Evolutionary conservation across 2,888 invertebrate species (phyloP).

Genomic region (Parapristionchus giblindavisi): DNA sequence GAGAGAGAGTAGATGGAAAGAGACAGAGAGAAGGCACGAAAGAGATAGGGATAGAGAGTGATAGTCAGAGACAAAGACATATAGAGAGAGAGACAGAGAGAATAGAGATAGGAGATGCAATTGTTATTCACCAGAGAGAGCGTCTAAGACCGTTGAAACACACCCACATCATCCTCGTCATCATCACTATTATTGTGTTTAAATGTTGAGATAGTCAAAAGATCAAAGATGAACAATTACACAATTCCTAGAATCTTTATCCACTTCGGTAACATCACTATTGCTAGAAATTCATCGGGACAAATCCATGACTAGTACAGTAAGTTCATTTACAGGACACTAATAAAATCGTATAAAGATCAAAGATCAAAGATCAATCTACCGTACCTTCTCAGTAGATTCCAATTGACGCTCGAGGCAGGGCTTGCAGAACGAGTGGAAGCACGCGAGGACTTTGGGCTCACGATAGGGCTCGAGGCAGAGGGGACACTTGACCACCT

Average conservation of each 20-base stretch:
- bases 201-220: no score
- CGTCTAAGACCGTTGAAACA: no score
- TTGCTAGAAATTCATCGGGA: no score
- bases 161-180: no score
- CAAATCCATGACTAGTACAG: no score
- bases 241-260: no score
- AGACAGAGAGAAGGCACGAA: background rate
- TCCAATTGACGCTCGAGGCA: slow-evolving; percentile 79
- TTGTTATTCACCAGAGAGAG: no score
- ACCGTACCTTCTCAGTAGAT: slow-evolving; percentile 31
- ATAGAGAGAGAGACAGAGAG: background rate
- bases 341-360: no score
- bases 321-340: no score
- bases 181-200: no score
- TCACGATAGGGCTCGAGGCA: slow-evolving; percentile 78
- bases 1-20: background rate
- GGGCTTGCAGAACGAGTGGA: slow-evolving; percentile 85
- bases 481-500: slow-evolving; percentile 59
- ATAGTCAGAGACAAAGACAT: background rate
- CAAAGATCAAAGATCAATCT: slow-evolving; percentile 66
- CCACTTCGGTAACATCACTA: no score
- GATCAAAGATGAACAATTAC: no score
- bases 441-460: slow-evolving; percentile 81
- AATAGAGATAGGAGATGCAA: background rate
- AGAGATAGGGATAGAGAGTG: background rate